These are phyloP conservation scores for Oithona nana DNA, from an alignment of 2,888 invertebrate genomes.

Conservation along the genomic window DNA sequence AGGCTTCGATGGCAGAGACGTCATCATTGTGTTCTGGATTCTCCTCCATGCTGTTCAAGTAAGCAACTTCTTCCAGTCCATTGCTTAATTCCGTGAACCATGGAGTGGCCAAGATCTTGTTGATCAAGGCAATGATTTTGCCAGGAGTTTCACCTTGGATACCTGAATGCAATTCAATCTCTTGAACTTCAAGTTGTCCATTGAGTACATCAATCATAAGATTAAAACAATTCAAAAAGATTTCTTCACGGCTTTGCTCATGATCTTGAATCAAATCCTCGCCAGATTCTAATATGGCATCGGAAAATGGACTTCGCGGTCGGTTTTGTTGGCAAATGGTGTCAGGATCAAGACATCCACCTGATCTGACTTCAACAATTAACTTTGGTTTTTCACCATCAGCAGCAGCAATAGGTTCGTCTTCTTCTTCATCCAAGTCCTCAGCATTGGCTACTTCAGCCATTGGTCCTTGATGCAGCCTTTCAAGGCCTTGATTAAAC, in stretches of 20 bases:
- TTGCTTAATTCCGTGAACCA: constrained; percentile 45
- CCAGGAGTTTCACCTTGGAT: constrained; percentile 52
- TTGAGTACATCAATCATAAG: constrained; percentile 85
- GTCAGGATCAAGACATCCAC: not conserved
- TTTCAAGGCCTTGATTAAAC: constrained; percentile 36
- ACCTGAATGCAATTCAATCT: constrained; percentile 58
- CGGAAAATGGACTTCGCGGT: not conserved
- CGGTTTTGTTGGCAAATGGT: constrained; percentile 16
- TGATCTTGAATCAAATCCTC: not conserved
- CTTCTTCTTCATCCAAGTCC: not conserved
- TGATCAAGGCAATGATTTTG: constrained; percentile 46
- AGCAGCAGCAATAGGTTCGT: not conserved
- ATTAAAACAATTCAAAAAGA: constrained; percentile 78
- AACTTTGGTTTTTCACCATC: not conserved
- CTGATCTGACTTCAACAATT: not conserved
- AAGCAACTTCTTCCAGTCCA: constrained; percentile 30
- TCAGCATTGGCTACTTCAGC: not conserved
- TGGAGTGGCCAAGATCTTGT: constrained; percentile 48
- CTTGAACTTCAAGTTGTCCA: constrained; percentile 67
- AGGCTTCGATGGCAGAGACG: not conserved
- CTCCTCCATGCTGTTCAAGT: not conserved
- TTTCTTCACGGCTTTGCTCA: constrained; percentile 24
- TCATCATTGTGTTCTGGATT: not conserved
- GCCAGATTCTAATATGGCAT: not conserved
- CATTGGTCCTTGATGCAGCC: not conserved